Base-by-base conservation (phyloP, 1,140 invertebrate species). In the Leptinotarsa texana region DNA sequence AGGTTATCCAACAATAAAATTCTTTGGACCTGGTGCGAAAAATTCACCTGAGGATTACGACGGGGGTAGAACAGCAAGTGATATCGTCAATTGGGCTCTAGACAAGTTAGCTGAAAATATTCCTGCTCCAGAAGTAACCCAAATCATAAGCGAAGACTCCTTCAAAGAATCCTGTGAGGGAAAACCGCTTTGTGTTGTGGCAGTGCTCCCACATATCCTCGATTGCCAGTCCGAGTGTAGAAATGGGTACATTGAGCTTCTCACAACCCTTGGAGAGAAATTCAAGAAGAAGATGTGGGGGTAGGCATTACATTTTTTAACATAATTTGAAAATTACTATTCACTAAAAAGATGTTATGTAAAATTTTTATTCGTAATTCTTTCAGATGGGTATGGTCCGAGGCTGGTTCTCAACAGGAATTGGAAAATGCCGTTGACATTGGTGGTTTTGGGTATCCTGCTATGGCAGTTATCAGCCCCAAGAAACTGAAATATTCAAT, bases 401-500 rank as follows among this genome's bases (percentile, higher is more conserved):
- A 99, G 86, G 97, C 95, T 99, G 98, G 98, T 33, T 87, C 92
- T 17, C 97, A 99, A 86, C 84, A 88, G 0, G 89, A 92, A 2
- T 82, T 99, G 11, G 98, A 99, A 87, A 91, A 94, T 79, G 90
- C 94, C 4, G 85, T 99, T 24, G 98, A 97, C 80, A 94, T 99
- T 74, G 98, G 98, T 72, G 94, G 94, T 3, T 96, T 96, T 86
- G 93, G 93, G 27, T 95, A 96, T 84, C 94, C 96, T 62, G 97
- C 98, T 13, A 93, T 99, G 91, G 97, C 96, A 13, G 97, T 97
- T 24, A 92, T 99, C 42, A 99, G 99, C 87, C 90, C 92, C 11
- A 96, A 98, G 86, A 99, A 99, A 88, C 94, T 97, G 91, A 99
- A 98, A 84, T 99, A 95, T 87, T 96, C 97, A 0, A 89, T 96